Percentiles rank a stretch among this genome's conserved stretches.
Evolutionary conservation across 2,113 vertebrate genomes (phyloP).

Genomic region (cattle (Bos taurus)): DNA sequence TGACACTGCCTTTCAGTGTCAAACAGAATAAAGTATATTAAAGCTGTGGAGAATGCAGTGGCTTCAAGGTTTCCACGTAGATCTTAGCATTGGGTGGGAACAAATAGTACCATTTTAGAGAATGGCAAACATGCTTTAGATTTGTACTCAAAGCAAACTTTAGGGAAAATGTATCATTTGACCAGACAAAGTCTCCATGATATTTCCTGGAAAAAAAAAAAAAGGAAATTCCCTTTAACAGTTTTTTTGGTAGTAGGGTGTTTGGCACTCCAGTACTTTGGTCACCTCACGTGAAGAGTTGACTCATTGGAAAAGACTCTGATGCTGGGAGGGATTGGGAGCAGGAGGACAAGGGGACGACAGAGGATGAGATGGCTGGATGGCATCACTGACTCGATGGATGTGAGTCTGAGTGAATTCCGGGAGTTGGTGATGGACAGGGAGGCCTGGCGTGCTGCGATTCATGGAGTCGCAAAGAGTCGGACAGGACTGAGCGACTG

Average conservation of each 20-base stretch:
- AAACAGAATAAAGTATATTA: background rate
- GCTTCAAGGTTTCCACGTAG: background rate
- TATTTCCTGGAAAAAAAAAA: background rate
- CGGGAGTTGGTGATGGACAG: too few relatives aligned
- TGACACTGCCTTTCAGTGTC: slow-evolving; percentile 53
- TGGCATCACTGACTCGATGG: too few relatives aligned
- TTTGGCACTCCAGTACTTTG: background rate
- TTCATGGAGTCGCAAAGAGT: too few relatives aligned
- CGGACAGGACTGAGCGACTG: too few relatives aligned
- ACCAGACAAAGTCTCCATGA: background rate
- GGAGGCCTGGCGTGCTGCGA: too few relatives aligned
- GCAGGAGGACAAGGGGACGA: too few relatives aligned
- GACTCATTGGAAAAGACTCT: too few relatives aligned
- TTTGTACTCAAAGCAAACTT: background rate
- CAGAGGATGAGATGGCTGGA: too few relatives aligned
- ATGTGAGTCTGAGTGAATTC: too few relatives aligned
- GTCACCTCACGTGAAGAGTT: too few relatives aligned
- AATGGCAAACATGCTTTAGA: background rate
- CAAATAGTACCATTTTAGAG: background rate
- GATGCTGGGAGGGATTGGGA: too few relatives aligned
- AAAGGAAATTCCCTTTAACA: background rate
- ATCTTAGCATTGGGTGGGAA: background rate
- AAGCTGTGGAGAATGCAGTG: background rate
- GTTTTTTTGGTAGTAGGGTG: background rate
- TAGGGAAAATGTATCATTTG: background rate